Evolutionary conservation across 2,888 invertebrate genomes (phyloP), one percentile per base, ranked within the genome.

Genomic region (Drosophila fungiperda): DNA sequence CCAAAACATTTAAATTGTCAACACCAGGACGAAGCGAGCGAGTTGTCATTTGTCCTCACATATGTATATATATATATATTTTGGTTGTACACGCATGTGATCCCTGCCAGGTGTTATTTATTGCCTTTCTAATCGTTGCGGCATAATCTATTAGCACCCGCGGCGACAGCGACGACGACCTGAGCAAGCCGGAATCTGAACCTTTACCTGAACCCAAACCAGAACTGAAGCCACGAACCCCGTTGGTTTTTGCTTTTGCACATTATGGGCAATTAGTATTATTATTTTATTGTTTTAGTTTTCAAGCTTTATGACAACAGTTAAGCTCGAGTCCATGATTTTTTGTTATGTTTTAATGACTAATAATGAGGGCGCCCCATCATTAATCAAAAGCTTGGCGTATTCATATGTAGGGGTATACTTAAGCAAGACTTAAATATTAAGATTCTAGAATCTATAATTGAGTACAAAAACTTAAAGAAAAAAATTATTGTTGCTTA

Each of bases 101-200:
- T 84, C 88, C 71, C 73, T 63, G 80, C 70, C 92, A 93, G 92
- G 92, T 92, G 92, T 87, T 89, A 91, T 92, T 92, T 91, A 92
- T 92, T 89, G 90, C 89, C 80, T 90, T 83, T 81, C 91, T 92
- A 92, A 92, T 92, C 91, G 89, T 92, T 92, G 91, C 92, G 86
- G 90, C 92, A 92, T 91, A 92, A 92, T 92, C 91, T 92, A 92
- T 91, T 91, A 91, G 82, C 87, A 77, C 83, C 76, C 73, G 65
- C 68, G 35, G 59, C 49, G 73, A 57, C 64, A 35, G 59, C 48
- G 68, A 60, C 60, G 54, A 63, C 71, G 52, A 68, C 69, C 78
- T 66, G 65, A 53, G 48, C 66, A 54, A 52, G 62, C 63, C 50
- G 32, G 29, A 61, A 42, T 55, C 61, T 32, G 35, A 60, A 53